Base-by-base conservation (phyloP, 2,113 vertebrate genomes). In the Myanophis thanlyinensis region DNA sequence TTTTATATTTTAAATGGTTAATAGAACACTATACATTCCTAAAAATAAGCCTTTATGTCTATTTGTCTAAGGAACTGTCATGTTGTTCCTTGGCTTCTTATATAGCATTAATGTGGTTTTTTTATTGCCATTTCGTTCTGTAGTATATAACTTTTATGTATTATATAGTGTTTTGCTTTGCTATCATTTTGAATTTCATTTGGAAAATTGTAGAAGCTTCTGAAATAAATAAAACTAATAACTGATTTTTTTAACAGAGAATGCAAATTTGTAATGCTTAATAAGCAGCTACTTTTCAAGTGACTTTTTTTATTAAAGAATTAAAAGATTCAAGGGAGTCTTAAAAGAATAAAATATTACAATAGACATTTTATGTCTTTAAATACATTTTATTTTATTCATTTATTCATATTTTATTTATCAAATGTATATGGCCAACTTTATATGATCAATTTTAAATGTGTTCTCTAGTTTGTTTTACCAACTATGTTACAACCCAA, bases 391-490 rank as follows among this genome's bases (percentile, higher is more conserved):
- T 67, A 35, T 6, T 62, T 62, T 62, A 62, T 62, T 62, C 27
- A 62, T 62, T 62, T 62, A 62, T 62, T 62, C 56, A 62, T 12
- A 62, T 62, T 59, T 67, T 67, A 67, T 67, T 67, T n/a, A 35
- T 67, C 30, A 35, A n/a, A 67, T 67, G 11, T 67, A 67, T 67
- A 67, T n/a, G 62, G 4, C 62, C 62, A 67, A 67, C 30, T 67
- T 73, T 73, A 73, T 35, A 73, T 35, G 13, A 73, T 73, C n/a
- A 35, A 73, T 18, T 73, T 73, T 73, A 73, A 97, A 96, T 97
- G 90, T 94, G 94, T 97, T 97, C 95, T 96, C 94, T 96, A 96
- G 93, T 96, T 97, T 96, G 96, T 97, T 97, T 97, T 97, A 97
- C 96, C 94, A 96, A 95, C 95, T 95, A 85, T 84, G 93, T 90